phyloP scores from a whole-genome alignment of 2,888 invertebrate species.

The Therioaphis trifolii region DNA sequence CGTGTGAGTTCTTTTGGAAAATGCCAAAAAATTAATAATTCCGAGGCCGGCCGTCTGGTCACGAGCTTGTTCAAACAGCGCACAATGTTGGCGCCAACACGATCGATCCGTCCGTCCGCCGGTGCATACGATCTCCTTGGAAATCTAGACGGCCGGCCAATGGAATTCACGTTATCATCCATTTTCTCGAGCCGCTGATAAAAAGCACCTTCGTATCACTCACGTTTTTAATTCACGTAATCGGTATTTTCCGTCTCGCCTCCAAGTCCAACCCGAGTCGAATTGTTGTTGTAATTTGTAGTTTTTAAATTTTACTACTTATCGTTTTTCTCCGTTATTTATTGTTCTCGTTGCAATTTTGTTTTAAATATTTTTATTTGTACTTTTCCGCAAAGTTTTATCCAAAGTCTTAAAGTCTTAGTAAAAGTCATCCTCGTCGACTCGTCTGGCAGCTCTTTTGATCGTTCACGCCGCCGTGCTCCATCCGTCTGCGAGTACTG shows the following conservation, averaged over 20 bases:
- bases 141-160: neutral
- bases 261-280: neutral
- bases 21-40: too few relatives aligned
- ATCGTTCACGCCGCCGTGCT: too few relatives aligned
- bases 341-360: too few relatives aligned
- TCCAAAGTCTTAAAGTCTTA: too few relatives aligned
- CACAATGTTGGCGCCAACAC: neutral
- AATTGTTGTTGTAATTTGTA: neutral
- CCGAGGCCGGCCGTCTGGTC: too few relatives aligned
- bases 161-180: neutral
- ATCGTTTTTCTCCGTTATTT: neutral
- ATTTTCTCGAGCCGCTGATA: conserved; percentile 5
- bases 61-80: too few relatives aligned
- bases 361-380: too few relatives aligned
- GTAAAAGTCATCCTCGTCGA: too few relatives aligned
- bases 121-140: neutral
- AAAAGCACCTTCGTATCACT: neutral
- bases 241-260: too few relatives aligned
- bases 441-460: too few relatives aligned
- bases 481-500: neutral
- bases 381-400: too few relatives aligned
- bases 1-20: too few relatives aligned
- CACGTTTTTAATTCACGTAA: neutral
- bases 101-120: neutral
- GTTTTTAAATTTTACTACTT: neutral